Percentiles rank a stretch among this genome's conserved stretches.
Conservation (phyloP, 2,797 vertebrate species). For the Eleutherodactylus coqui region DNA sequence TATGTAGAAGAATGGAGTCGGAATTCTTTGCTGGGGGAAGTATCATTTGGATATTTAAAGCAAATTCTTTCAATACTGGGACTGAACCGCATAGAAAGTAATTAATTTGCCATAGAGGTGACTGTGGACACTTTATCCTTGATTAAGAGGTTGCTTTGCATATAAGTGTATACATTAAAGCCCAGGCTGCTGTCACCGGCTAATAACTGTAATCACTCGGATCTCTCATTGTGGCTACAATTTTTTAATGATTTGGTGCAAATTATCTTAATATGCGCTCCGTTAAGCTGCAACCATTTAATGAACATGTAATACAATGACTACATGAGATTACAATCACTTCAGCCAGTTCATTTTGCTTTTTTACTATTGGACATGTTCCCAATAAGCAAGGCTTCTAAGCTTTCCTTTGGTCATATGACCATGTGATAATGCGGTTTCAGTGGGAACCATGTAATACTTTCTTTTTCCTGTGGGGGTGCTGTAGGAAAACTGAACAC, state of each 20-base stretch:
- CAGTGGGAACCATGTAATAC: background rate
- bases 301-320: background rate
- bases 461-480: background rate
- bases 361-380: background rate
- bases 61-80: background rate
- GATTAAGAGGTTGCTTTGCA: slow-evolving; percentile 36
- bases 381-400: background rate
- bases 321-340: background rate
- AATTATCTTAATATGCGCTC: background rate
- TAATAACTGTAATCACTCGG: background rate
- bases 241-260: background rate
- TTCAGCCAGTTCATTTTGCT: background rate
- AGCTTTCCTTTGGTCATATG: background rate
- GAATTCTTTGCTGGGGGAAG: background rate
- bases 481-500: background rate
- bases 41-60: slow-evolving; percentile 3
- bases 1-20: slow-evolving; percentile 13
- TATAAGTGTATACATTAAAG: background rate
- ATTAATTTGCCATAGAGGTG: slow-evolving; percentile 13
- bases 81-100: slow-evolving; percentile 19
- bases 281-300: background rate
- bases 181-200: background rate
- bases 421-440: background rate
- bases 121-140: background rate
- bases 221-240: background rate